Evolutionary conservation across 2,797 vertebrate genomes (phyloP).

Genomic region (Hybognathus amarus): DNA sequence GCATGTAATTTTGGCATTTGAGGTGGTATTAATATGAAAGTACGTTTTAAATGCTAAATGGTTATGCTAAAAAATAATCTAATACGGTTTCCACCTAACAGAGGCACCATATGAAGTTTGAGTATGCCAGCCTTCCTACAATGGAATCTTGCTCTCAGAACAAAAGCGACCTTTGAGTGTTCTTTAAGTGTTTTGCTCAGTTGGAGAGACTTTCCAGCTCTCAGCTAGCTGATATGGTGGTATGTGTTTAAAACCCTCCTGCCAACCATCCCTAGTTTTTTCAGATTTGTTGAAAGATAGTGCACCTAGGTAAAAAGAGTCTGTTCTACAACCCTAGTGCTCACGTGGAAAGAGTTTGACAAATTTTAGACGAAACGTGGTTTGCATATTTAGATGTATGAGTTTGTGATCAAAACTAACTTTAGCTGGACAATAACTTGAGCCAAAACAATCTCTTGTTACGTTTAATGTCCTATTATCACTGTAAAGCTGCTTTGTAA

Average conservation of each 20-base stretch:
- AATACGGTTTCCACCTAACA: neutral
- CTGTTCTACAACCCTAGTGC: neutral
- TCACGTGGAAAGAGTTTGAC: neutral
- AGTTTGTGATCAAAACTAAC: neutral
- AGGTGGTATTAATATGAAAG: neutral
- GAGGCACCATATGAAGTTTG: conserved; percentile 12
- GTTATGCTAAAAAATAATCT: conserved; percentile 2
- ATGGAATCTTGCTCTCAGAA: neutral
- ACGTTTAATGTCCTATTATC: too few species aligned
- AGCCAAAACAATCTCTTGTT: too few species aligned
- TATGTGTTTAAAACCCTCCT: conserved; percentile 8
- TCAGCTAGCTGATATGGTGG: neutral
- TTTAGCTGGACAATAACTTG: too few species aligned
- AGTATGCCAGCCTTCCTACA: neutral
- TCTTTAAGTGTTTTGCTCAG: neutral
- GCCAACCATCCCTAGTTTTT: neutral
- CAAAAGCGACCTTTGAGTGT: conserved; percentile 1
- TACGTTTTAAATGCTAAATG: neutral
- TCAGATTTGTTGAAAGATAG: conserved; percentile 12
- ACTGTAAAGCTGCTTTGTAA: too few species aligned
- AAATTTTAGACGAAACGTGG: neutral
- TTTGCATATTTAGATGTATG: neutral
- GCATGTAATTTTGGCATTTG: neutral
- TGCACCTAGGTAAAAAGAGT: neutral
- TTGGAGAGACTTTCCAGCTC: neutral